phyloP scores from a whole-genome alignment of 2,113 vertebrate species.

The Callithrix jacchus region DNA sequence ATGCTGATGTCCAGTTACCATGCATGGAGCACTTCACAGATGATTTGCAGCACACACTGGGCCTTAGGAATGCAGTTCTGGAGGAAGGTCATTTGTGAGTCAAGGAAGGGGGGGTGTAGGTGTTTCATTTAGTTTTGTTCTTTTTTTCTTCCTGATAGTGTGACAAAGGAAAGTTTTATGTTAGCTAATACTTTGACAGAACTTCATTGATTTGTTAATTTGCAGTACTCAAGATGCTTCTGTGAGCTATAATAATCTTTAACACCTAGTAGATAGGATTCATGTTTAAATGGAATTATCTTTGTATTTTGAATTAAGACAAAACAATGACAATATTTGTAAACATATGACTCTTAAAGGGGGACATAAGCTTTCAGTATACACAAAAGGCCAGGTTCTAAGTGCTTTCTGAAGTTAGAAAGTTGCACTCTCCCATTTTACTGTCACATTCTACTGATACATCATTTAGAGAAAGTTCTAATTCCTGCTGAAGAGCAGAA shows the following conservation, averaged over 20 bases:
- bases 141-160: not conserved
- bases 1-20: not conserved
- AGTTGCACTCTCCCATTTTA: not conserved
- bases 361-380: not conserved
- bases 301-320: conserved; percentile 6
- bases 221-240: not conserved
- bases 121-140: not conserved
- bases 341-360: conserved; percentile 16
- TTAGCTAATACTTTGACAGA: conserved; percentile 15
- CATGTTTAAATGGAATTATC: not conserved
- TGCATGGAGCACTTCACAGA: not conserved
- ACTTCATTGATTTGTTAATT: conserved; percentile 43
- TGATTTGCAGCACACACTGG: not conserved
- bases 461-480: conserved; percentile 47
- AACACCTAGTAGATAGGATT: not conserved
- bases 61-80: not conserved
- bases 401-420: conserved; percentile 42
- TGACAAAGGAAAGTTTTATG: conserved; percentile 19
- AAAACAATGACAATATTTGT: not conserved
- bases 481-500: conserved; percentile 34
- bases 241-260: conserved; percentile 10
- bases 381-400: not conserved
- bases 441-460: conserved; percentile 33
- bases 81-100: not conserved
- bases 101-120: not conserved